Percentiles rank a stretch among this genome's conserved stretches.
phyloP scores from a whole-genome alignment of 1,140 invertebrate genomes.

The Neodiprion virginianus region DNA sequence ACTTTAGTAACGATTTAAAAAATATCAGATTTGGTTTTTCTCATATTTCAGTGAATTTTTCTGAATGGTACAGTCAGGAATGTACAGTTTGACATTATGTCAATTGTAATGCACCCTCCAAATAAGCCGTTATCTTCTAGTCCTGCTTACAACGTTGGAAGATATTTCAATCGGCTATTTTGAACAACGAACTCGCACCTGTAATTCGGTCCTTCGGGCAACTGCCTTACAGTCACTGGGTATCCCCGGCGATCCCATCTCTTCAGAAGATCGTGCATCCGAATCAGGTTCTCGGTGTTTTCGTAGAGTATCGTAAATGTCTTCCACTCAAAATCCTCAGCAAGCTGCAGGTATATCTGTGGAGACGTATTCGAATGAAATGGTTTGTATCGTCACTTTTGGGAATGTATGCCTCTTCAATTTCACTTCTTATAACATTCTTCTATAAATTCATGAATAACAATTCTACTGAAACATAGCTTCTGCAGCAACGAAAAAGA shows the following conservation, averaged over 20 bases:
- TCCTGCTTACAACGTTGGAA: neutral
- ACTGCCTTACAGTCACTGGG: constrained; percentile 66
- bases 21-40: too few relatives aligned
- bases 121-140: too few relatives aligned
- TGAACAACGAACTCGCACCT: constrained; percentile 38
- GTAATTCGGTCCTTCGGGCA: constrained; percentile 64
- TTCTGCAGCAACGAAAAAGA: neutral
- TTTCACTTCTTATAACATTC: neutral
- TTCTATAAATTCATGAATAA: neutral
- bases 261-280: constrained; percentile 78
- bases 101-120: too few relatives aligned
- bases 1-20: neutral
- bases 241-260: constrained; percentile 67
- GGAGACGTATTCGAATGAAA: neutral
- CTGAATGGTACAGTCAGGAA: too few relatives aligned
- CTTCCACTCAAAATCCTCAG: constrained; percentile 82
- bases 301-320: constrained; percentile 90
- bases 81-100: too few relatives aligned
- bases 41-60: too few relatives aligned
- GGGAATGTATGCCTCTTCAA: too few relatives aligned
- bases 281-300: constrained; percentile 76
- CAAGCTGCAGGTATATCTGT: constrained; percentile 76
- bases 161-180: neutral
- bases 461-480: neutral
- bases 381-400: too few relatives aligned